Base-by-base conservation (phyloP, 2,113 vertebrate genomes). In the Toxotes chatareus region DNA sequence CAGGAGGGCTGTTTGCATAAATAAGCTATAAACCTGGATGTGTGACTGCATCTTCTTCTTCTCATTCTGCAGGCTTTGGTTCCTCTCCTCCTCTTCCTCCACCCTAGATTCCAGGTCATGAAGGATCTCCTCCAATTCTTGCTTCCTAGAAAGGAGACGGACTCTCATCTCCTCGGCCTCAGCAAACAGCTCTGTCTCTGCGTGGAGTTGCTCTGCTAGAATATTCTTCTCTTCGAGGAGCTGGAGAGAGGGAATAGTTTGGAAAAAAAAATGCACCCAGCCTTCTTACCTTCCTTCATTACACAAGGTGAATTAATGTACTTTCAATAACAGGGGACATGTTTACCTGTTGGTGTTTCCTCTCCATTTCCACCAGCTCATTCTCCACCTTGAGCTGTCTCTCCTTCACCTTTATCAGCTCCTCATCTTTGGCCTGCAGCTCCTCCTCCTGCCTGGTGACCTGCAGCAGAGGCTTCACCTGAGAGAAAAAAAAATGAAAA, bases 31-130 rank as follows among this genome's bases (percentile, higher is more conserved):
- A 27, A 99, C 98, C 97, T 99, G 98, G 83, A 99, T 96, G 49
- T 99, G 98, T 0, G 97, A 89, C 86, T 99, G 98, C 98, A 99
- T 99, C 91, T 99, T 99, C 93, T 99, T 99, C 93, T 99, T 99
- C 67, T 99, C 98, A 13, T 97, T 98, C 90, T 97, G 97, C 90
- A 98, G 7, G 56, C 95, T 91, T 85, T 99, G 97, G 88, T 94
- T 97, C 88, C 98, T 93, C 90, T 99, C 98, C 74, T 99, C 98
- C 53, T 99, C 98, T 46, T 99, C 98, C 87, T 99, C 98, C 57
- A 99, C 96, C n/a, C 98, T 95, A 40, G 98, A 98, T 88, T 99
- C 98, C 84, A 99, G 92, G 88, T 99, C 98, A 7, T 99, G 97
- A 7, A 99, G 96, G 82, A 99, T 99, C 94, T 99, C 98, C 93